Base-by-base conservation (phyloP, 2,797 vertebrate genomes). In the Leptatherina wallacei region DNA sequence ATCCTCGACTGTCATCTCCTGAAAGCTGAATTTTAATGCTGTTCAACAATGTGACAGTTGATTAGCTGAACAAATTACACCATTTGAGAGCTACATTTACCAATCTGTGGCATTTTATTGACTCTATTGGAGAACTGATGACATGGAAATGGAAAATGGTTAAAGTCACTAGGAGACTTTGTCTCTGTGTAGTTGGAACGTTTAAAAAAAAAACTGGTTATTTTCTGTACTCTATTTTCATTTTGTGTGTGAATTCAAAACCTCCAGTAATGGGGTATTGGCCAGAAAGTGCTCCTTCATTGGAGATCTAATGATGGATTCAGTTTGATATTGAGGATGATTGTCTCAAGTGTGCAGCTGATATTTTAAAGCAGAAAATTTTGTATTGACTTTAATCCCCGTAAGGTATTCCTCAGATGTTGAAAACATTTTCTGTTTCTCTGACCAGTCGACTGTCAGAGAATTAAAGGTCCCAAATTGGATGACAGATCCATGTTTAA, bases 51-150 rank as follows among this genome's bases (percentile, higher is more conserved):
- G 61, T 65, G 32, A 71, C 64, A 65, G 55, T 78, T 51, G 80
- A 77, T 82, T 77, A 74, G 24, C 72, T 78, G 40, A 63, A 68
- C 38, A 83, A 73, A 86, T 70, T 80, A 55, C 12, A 24, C 40
- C 73, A 58, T 65, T 20, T 57, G 63, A 80, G 63, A 66, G 47
- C 55, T 61, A 24, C 35, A 49, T 71, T 82, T 75, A 35, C 49
- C 33, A 33, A 73, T 68, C n/a, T 69, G 35, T 74, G 61, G 47
- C 58, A 75, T 33, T 52, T 20, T 63, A 35, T 77, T 51, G 40
- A 68, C 65, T 66, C 32, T 35, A 60, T 3, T 68, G 54, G 74
- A 27, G 71, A 75, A 65, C 35, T 59, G 79, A 73, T 78, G 60
- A 57, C 42, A 75, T 57, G 42, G 22, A 67, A 65, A 70, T 33